Base-by-base conservation (phyloP, 2,797 vertebrate genomes). In the Liasis olivaceus region DNA sequence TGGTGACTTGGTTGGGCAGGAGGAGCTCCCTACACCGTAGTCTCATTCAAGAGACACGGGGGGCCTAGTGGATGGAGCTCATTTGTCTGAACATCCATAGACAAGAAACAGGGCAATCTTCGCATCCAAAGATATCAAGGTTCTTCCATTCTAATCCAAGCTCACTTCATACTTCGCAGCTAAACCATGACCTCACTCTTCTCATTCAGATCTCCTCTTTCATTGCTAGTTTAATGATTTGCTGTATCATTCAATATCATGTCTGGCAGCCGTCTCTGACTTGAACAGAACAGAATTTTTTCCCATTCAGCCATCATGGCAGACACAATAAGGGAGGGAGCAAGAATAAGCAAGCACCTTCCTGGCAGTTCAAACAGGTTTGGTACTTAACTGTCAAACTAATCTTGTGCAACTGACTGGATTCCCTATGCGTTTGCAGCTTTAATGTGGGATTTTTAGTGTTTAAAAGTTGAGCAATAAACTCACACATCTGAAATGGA, bases 1-100 rank as follows among this genome's bases (percentile, higher is more conserved):
- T 1, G 11, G 26, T 20, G 15, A 58, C 28, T 77, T 24, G 2
- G 0, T 0, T 2, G 28, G 1, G 3, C 31, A 11, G 20, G 28
- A 62, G 42, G 4, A 0, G n/a, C 26, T 58, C 2, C 2, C 24
- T 6, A 3, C 20, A 2, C 36, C 4, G 42, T 24, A 2, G 62
- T 64, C 24, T 64, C 62, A 11, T 64, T 64, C 63, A n/a, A 5
- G 12, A n/a, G 11, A 36, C 36, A 36, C 36, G 26, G 15, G 58
- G 64, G 12, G 13, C 8, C 12, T 56, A 4, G 13, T 9, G 2
- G 28, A 7, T 36, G 22, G 47, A 3, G 47, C 13, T 64, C 11
- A 15, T 3, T 2, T 24, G 11, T 26, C 58, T 14, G 60, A 51
- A 31, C 31, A 5, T 14, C 3, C 9, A 7, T 60, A 8, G 31